Conservation (phyloP, 1,140 invertebrate species). For the Holotrichia oblita region DNA sequence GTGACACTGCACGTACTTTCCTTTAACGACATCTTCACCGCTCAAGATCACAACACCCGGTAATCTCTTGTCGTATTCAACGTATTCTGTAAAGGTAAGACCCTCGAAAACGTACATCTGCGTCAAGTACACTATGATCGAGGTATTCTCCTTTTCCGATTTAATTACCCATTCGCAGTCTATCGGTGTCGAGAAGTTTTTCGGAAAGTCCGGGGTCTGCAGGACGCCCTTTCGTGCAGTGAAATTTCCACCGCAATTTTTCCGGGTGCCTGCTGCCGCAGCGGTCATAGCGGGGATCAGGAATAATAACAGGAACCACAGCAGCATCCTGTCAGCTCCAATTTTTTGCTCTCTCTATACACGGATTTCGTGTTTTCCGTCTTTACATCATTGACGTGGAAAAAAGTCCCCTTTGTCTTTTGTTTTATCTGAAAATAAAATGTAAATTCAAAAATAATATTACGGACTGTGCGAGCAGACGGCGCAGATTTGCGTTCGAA, state of each 20-base stretch:
- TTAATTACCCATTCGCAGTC: slow-evolving; percentile 88
- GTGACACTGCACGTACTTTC: slow-evolving; percentile 73
- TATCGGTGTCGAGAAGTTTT: slow-evolving; percentile 73
- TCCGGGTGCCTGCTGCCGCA: not conserved
- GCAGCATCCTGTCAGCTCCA: not conserved
- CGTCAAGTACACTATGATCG: slow-evolving; percentile 86
- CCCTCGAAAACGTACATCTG: slow-evolving; percentile 86
- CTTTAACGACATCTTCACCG: slow-evolving; percentile 75
- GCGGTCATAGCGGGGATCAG: not conserved
- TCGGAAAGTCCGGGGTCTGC: slow-evolving; percentile 84
- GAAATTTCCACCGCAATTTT: slow-evolving; percentile 70
- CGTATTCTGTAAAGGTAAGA: slow-evolving; percentile 80
- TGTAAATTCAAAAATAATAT: slow-evolving; percentile 26
- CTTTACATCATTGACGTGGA: slow-evolving; percentile 17
- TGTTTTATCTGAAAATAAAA: slow-evolving; percentile 35
- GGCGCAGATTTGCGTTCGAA: not conserved
- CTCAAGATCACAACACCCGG: slow-evolving; percentile 69
- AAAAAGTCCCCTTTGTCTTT: not conserved
- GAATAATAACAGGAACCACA: slow-evolving; percentile 9
- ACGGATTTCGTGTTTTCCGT: not conserved
- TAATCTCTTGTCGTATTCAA: slow-evolving; percentile 76
- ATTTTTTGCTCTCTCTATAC: not conserved
- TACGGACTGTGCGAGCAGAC: not conserved
- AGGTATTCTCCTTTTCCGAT: slow-evolving; percentile 68
- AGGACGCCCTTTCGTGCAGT: slow-evolving; percentile 73